phyloP scores from a whole-genome alignment of 1,140 invertebrate genomes.

The Oscheius sp. region DNA sequence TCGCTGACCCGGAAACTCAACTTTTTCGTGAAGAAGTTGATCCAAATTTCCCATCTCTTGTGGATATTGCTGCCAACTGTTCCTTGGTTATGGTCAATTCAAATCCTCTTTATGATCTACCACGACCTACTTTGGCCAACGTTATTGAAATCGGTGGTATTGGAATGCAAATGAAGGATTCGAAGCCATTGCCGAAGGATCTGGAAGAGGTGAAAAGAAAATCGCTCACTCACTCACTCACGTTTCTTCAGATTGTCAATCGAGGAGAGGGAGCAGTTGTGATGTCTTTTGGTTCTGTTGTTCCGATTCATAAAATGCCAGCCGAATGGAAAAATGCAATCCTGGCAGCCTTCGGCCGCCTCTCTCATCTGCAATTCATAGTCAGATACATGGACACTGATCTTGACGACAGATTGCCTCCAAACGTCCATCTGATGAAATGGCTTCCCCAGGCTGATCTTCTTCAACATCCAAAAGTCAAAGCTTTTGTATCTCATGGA shows the following conservation, averaged over 20 bases:
- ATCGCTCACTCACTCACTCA: too few species aligned
- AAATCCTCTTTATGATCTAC: constrained; percentile 41
- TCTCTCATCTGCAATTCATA: too few species aligned
- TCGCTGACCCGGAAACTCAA: constrained; percentile 13
- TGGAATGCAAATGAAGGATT: constrained; percentile 30
- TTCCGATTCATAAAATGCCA: too few species aligned
- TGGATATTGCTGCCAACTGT: constrained; percentile 33
- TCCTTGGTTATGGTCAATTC: constrained; percentile 39
- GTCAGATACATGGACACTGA: constrained; percentile 51
- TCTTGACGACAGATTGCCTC: constrained; percentile 62
- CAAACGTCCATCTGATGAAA: constrained; percentile 39
- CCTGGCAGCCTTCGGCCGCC: too few species aligned
- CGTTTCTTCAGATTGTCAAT: too few species aligned
- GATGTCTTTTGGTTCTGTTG: too few species aligned
- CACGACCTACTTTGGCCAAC: constrained; percentile 36
- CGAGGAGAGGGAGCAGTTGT: too few species aligned
- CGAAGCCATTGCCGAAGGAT: constrained; percentile 30
- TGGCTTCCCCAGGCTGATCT: constrained; percentile 42
- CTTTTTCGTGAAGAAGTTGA: constrained; percentile 35
- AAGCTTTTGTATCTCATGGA: constrained; percentile 44
- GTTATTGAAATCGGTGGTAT: constrained; percentile 42
- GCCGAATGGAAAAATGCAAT: too few species aligned
- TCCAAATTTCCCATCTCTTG: constrained; percentile 32
- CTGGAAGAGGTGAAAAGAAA: too few species aligned
- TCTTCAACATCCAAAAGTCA: constrained; percentile 57